Evolutionary conservation across 2,888 invertebrate species (phyloP).

Genomic region (Chloromyia formosa): DNA sequence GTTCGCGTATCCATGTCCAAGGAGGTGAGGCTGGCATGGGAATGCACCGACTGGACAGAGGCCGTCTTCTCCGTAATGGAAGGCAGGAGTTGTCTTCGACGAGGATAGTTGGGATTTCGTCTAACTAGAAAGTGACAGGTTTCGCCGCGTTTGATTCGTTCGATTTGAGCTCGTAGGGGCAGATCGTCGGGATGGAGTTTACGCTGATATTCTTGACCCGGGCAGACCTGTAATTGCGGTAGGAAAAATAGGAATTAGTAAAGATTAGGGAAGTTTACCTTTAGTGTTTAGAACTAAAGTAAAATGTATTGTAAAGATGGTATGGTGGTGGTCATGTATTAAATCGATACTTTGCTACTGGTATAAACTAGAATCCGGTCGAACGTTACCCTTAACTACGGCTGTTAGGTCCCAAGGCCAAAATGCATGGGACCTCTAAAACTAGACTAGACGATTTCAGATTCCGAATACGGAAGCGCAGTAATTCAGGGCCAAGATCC

Average conservation of each 20-base stretch:
- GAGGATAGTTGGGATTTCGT: constrained; percentile 78
- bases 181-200: constrained; percentile 88
- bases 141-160: constrained; percentile 74
- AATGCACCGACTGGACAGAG: constrained; percentile 46
- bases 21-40: constrained; percentile 36
- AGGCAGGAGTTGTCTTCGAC: constrained; percentile 63
- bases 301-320: constrained; percentile 49
- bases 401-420: no score
- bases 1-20: constrained; percentile 39
- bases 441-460: no score
- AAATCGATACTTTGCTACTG: no score
- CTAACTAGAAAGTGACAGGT: constrained; percentile 84
- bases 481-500: no score
- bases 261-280: background rate
- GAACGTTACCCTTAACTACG: no score
- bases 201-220: constrained; percentile 85
- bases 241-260: background rate
- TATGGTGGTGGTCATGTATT: no score
- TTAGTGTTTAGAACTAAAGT: constrained; percentile 41
- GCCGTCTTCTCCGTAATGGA: constrained; percentile 50
- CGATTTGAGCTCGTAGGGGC: constrained; percentile 79
- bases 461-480: no score
- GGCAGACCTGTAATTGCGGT: constrained; percentile 67
- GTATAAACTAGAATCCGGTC: no score
- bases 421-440: no score